These are phyloP conservation scores for Cynocephalus volans DNA, from an alignment of 2,113 vertebrate genomes.

Conservation along the genomic window DNA sequence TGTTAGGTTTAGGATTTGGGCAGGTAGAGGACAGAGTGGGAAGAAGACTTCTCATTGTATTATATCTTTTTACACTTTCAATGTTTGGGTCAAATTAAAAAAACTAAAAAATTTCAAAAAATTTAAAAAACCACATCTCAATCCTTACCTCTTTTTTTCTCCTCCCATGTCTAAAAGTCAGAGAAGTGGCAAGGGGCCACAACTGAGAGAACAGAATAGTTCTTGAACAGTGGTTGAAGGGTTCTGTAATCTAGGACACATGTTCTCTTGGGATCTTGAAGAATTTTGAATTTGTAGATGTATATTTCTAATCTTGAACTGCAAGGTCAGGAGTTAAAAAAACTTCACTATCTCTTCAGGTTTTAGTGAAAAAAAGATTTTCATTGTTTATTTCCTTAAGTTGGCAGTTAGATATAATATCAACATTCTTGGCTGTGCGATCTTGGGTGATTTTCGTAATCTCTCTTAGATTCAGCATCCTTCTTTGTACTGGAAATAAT, in stretches of 20 bases:
- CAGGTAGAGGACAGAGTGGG: background rate
- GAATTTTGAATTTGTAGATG: conserved; percentile 34
- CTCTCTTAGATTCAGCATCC: background rate
- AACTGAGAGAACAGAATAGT: background rate
- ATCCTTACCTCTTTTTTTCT: background rate
- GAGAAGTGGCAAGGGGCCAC: background rate
- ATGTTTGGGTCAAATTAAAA: conserved; percentile 24
- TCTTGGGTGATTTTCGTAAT: conserved; percentile 45
- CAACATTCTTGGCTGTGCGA: background rate
- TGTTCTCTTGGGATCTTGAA: background rate
- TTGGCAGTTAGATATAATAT: background rate
- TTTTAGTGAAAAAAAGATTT: conserved; percentile 38
- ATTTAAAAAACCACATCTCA: background rate
- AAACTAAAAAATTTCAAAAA: background rate
- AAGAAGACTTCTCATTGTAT: background rate
- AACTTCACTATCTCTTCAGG: conserved; percentile 43
- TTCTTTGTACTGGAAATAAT: conserved; percentile 46
- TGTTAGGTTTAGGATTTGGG: background rate
- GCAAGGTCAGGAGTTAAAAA: background rate
- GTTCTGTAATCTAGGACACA: background rate
- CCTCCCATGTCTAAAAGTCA: background rate
- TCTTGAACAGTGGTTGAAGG: background rate
- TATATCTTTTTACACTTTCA: conserved; percentile 26
- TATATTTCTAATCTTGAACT: conserved; percentile 53
- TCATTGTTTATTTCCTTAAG: background rate